These are phyloP conservation scores for Sepioteuthis lessoniana DNA, from an alignment of 2,888 invertebrate species.

Conservation along the genomic window DNA sequence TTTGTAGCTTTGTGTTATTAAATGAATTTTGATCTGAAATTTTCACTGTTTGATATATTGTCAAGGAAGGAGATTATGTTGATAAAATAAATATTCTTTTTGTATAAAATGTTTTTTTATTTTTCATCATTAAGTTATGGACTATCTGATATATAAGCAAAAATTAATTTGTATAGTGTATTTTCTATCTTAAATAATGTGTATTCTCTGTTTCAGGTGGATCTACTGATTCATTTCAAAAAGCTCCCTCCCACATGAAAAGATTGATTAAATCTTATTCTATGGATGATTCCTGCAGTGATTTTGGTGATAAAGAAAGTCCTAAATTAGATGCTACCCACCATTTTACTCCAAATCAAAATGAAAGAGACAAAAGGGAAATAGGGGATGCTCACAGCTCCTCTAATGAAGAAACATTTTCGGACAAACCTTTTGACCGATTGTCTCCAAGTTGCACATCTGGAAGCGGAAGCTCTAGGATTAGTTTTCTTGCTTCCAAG, in stretches of 20 bases:
- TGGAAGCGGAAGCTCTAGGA: conserved; percentile 36
- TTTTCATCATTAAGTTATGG: too few species aligned
- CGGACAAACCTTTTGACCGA: conserved; percentile 42
- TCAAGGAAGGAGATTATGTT: too few species aligned
- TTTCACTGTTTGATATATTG: too few species aligned
- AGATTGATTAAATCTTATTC: conserved; percentile 24
- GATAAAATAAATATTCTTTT: too few species aligned
- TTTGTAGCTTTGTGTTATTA: too few species aligned
- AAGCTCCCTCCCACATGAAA: not conserved
- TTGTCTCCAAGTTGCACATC: conserved; percentile 43
- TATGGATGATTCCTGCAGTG: conserved; percentile 47
- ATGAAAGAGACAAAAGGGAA: not conserved
- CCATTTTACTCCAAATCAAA: conserved; percentile 43
- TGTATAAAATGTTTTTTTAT: too few species aligned
- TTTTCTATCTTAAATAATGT: not conserved
- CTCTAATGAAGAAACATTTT: conserved; percentile 8
- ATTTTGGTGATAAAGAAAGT: not conserved
- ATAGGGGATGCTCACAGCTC: not conserved
- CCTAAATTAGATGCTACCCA: not conserved
- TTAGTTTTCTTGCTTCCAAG: conserved; percentile 48
- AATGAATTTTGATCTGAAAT: too few species aligned
- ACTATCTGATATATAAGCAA: too few species aligned
- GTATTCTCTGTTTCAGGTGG: not conserved
- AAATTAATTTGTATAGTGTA: too few species aligned
- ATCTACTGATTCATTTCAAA: not conserved